Conservation (phyloP, 2,888 invertebrate species). For the Steinernema scapterisci region DNA sequence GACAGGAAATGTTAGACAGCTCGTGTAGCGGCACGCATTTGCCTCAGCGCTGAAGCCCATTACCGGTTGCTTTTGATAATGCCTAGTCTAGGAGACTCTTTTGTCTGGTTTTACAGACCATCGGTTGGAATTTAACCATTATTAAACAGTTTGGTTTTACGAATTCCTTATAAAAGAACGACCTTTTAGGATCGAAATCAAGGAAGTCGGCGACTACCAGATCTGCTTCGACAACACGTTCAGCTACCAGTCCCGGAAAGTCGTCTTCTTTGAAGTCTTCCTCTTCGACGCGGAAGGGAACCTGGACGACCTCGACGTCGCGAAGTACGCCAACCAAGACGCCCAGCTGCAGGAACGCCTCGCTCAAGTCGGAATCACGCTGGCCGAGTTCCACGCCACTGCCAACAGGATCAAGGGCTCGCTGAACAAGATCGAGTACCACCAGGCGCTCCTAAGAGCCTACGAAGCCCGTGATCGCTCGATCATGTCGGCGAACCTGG, state of each 20-base stretch:
- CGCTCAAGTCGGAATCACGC: conserved; percentile 57
- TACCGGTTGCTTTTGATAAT: too few species aligned
- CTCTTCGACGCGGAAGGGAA: conserved; percentile 61
- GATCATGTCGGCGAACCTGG: conserved; percentile 80
- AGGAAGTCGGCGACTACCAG: conserved; percentile 77
- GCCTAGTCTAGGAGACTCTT: too few species aligned
- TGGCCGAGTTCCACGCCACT: conserved; percentile 54
- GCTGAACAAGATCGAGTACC: conserved; percentile 59
- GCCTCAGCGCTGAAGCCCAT: too few species aligned
- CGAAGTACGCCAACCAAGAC: conserved; percentile 46
- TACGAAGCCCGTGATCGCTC: conserved; percentile 82
- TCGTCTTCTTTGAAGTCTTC: conserved; percentile 54
- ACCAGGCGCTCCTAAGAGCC: conserved; percentile 73
- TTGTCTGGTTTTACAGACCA: too few species aligned
- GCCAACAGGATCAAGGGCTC: conserved; percentile 56
- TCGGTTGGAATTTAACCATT: too few species aligned
- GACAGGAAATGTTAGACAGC: too few species aligned
- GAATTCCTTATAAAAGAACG: too few species aligned
- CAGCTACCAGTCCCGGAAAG: conserved; percentile 81
- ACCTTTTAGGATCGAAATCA: conserved; percentile 53
- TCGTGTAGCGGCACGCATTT: too few species aligned
- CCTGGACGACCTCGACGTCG: conserved; percentile 55
- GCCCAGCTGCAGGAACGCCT: conserved; percentile 45
- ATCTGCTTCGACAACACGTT: conserved; percentile 87
- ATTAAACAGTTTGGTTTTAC: not conserved